These are phyloP conservation scores for Dasysyrphus albostriatus DNA, from an alignment of 2,888 invertebrate genomes.

Conservation along the genomic window DNA sequence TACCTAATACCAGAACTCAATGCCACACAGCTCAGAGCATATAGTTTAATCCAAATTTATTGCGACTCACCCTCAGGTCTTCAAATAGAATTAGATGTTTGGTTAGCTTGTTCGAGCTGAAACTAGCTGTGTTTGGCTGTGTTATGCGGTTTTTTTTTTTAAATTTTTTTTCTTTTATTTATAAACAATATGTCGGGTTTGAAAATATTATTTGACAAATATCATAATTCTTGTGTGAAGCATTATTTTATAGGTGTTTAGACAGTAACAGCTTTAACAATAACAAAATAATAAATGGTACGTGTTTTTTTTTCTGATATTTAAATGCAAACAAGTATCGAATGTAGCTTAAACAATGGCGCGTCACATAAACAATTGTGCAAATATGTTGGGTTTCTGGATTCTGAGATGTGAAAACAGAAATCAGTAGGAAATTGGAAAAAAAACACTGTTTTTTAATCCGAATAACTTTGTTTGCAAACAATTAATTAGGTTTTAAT, in stretches of 20 bases:
- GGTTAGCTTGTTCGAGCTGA: conserved; percentile 19
- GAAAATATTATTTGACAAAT: conserved; percentile 34
- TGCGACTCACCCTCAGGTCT: conserved; percentile 7
- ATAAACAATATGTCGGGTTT: conserved; percentile 11
- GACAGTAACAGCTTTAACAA: conserved; percentile 18
- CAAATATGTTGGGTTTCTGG: conserved; percentile 36
- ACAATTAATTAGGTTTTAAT: not conserved
- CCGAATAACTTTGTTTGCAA: not conserved
- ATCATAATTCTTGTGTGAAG: conserved; percentile 3
- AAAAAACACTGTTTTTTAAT: conserved; percentile 36
- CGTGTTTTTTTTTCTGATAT: not conserved
- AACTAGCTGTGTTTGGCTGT: conserved; percentile 10
- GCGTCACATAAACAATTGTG: conserved; percentile 46
- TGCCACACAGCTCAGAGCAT: not conserved
- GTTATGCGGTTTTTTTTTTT: not conserved
- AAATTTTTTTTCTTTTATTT: not conserved
- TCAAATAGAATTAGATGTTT: conserved; percentile 18
- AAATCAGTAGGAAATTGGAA: conserved; percentile 14
- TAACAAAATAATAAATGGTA: not conserved
- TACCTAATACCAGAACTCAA: not conserved
- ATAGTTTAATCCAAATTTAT: conserved; percentile 33
- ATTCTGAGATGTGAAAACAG: not conserved
- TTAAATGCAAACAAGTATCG: conserved; percentile 16
- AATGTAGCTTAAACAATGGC: conserved; percentile 16
- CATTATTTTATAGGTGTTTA: conserved; percentile 14